Evolutionary conservation across 2,113 vertebrate species (phyloP), one percentile per base, ranked within the genome.

Genomic region (Neodontobutis hainanensis): DNA sequence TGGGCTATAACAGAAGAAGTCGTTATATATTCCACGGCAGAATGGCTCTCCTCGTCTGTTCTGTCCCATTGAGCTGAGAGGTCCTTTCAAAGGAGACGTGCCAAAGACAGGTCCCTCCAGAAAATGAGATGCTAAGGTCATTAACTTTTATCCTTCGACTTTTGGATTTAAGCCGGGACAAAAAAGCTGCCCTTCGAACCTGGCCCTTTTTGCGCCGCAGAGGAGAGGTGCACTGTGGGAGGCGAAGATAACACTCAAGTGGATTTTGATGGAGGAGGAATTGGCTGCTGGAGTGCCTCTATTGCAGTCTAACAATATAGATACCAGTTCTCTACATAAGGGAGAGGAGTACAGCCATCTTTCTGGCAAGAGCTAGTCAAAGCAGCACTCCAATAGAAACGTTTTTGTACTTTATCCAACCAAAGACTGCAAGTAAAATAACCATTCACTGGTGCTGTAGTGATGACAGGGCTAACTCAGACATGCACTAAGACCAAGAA

Each of bases 61-160:
- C 78, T 84, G 83, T 84, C 68, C 75, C 74, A 84, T 82, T 84
- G 74, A 84, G 44, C 81, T 72, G 44, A 11, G 47, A 75, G 81
- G 73, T 85, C 84, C 77, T 86, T 86, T 75, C 81, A 79, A 75
- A 83, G 73, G 66, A 77, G 82, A 65, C 40, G 60, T 16, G 65
- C 68, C 78, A 78, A 71, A 67, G 85, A 81, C 60, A 42, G 76
- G 75, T 42, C 52, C 68, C 53, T 59, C 65, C 65, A 75, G 75
- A 74, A 89, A 90, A 91, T 88, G 85, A 90, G 83, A 87, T 82
- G 84, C 72, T 80, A 80, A 85, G 88, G 82, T 86, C 84, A 84
- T 90, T 92, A 91, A 91, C 78, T 91, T 92, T 89, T 87, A 90
- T 90, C 84, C 85, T 74, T 85, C 52, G 51, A 52, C 67, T 67